Evolutionary conservation across 2,888 invertebrate genomes (phyloP).

Genomic region (Smittia aterrima): DNA sequence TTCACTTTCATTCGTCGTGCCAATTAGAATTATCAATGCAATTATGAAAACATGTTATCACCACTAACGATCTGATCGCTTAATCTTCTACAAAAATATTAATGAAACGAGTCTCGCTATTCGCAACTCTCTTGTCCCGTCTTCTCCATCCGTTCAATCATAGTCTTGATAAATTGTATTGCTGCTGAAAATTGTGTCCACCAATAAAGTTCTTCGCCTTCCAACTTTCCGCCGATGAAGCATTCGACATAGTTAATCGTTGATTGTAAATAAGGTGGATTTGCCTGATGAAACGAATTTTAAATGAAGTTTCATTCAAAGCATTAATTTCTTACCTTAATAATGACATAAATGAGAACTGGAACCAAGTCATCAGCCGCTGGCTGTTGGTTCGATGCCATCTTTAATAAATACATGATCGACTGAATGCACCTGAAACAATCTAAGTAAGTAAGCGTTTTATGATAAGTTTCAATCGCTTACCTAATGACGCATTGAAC

Average conservation of each 20-base stretch:
- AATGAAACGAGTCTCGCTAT: neutral
- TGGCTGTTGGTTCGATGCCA: slow-evolving; percentile 76
- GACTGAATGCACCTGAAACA: slow-evolving; percentile 75
- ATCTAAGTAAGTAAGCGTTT: slow-evolving; percentile 45
- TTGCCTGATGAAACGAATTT: slow-evolving; percentile 64
- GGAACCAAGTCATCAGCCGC: slow-evolving; percentile 96
- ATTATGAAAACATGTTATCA: no score
- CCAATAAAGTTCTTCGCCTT: slow-evolving; percentile 94
- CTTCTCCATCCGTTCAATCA: slow-evolving; percentile 55
- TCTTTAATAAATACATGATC: slow-evolving; percentile 88
- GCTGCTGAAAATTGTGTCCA: slow-evolving; percentile 98
- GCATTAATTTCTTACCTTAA: slow-evolving; percentile 66
- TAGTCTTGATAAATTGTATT: slow-evolving; percentile 96
- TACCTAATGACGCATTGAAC: slow-evolving; percentile 55
- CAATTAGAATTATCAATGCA: no score
- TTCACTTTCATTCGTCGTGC: neutral
- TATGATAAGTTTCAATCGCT: slow-evolving; percentile 59
- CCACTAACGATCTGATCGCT: no score
- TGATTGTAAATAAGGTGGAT: slow-evolving; percentile 89
- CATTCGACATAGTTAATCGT: slow-evolving; percentile 95
- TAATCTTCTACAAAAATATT: no score
- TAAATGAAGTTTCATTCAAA: neutral
- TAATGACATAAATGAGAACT: slow-evolving; percentile 92
- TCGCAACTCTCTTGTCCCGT: slow-evolving; percentile 29
- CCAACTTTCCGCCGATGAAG: slow-evolving; percentile 77